Base-by-base conservation (phyloP, 1,140 invertebrate genomes). In the Caenorhabditis briggsae region DNA sequence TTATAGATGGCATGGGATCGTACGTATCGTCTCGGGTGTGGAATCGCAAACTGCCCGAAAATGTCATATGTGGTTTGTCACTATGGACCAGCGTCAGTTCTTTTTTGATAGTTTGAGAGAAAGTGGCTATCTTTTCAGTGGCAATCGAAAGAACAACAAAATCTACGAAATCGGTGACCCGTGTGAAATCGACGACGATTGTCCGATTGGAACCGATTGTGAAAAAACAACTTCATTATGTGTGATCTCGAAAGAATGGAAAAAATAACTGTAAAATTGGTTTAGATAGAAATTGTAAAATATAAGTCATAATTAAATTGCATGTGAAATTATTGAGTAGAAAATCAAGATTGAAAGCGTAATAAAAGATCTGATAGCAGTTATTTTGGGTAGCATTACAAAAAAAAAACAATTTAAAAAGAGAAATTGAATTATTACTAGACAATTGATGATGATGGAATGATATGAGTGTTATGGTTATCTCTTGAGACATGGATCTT, bases 51-150 rank as follows among this genome's bases (percentile, higher is more conserved):
- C 56, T 86, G 85, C n/a, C 82, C 85, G 16, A 59, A 86, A 11
- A 86, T 86, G 85, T 70, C 64, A 18, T 86, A 86, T 74, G 50
- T 86, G 12, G 85, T 86, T 53, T 86, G 85, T 70, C 85, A 86
- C 46, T 86, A 86, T 74, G 85, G 85, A 25, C 85, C 85, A 64
- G 85, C 85, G 85, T 86, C 48, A 23, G 85, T 82, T 0, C 20
- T 43, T 14, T 33, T 46, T 46, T 61, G 46, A 43, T 59, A 25
- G 8, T 20, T 23, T 20, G 20, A 20, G 20, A 43, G 20, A 20
- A 1, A n/a, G 14, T 9, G 43, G 43, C 1, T 25, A 82, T 58
- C n/a, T 55, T 50, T 85, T 82, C 61, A 86, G 85, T 58, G 85
- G 85, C 1, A 86, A 86, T 70, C 50, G 85, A 58, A 86, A 83